Evolutionary conservation across 2,797 vertebrate species (phyloP), one percentile per base, ranked within the genome.

Genomic region (Phataginus tricuspis): DNA sequence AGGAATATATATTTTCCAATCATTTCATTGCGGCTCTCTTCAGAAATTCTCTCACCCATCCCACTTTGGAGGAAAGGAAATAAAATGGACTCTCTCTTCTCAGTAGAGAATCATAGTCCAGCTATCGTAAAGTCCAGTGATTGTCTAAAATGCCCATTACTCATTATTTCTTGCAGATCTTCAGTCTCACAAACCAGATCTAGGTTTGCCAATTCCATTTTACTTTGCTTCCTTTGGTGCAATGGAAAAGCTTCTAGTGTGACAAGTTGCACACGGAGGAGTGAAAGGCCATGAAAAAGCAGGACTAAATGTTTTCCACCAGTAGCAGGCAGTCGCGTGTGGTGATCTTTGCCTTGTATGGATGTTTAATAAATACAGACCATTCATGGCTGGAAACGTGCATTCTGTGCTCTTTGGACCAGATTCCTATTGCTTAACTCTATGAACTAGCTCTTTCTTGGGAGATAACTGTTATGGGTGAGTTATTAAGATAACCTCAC

Each of bases 401-500:
- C 37, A 95, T 96, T 80, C 91, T 96, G n/a, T 83, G 57, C 59
- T 37, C 39, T 96, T 91, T 88, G 64, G 86, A 86, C 72, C 87
- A 57, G 57, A 82, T 94, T 97, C 90, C 95, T 96, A 92, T 79
- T 96, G 68, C 91, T 96, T 97, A 96, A 96, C 63, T 83, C 82
- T 88, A 69, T 97, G 96, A 96, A 88, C 86, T 97, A 93, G 83
- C 92, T 97, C 95, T 93, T 97, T 97, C 97, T 92, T 89, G 51
- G 94, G 92, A 96, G 94, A 97, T 95, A 96, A 94, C 94, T 95
- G 86, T 91, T 96, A 84, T 80, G 80, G 96, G 75, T 97, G 94
- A 98, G 77, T 97, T 98, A 98, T 96, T 96, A 97, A 91, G 77
- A 86, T 92, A 97, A 95, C 95, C 96, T 97, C 96, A 53, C 71